Evolutionary conservation across 2,888 invertebrate species (phyloP), one percentile per base, ranked within the genome.

Genomic region (Euclidia mi): DNA sequence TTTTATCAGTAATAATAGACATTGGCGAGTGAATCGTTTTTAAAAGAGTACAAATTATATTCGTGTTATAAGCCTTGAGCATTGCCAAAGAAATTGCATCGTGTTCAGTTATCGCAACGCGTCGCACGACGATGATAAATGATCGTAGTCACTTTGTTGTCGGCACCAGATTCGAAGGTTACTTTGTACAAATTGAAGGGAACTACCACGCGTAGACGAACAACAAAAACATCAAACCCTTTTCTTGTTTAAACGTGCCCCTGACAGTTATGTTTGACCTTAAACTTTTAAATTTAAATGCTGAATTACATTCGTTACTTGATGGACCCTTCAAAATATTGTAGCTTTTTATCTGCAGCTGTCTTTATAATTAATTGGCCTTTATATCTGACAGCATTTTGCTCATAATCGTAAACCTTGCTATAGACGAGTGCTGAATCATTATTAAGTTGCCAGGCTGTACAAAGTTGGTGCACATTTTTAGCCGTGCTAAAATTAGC

Each of bases 11-110:
- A 65, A 66, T 62, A 51, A 69, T 34, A 50, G 18, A 34, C 52
- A 47, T 62, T 53, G 61, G 56, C 59, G 29, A 62, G 55, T 53
- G 47, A 55, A 46, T 52, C 10, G 44, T 42, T 59, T 44, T 74
- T 59, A 40, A 40, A 65, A 61, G 59, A 62, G 60, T 61, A 56
- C 47, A 63, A 63, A 71, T 66, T 71, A 64, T 64, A 60, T 56
- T 59, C 68, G 60, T 55, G 56, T n/a, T n/a, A 66, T 65, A 71
- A 63, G 59, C 77, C 73, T 77, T 78, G 76, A 71, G 56, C 59
- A 46, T 52, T 70, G 75, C 73, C 71, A 76, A 76, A 76, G 76
- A 76, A 74, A 76, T 73, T 74, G 71, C 71, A 72, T 44, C 48
- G 66, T 63, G 48, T 62, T 72, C 70, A 65, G 53, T 59, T 63